Percentiles rank a stretch among this genome's conserved stretches.
phyloP scores from a whole-genome alignment of 2,797 vertebrate species.

The Sebastolobus altivelis region DNA sequence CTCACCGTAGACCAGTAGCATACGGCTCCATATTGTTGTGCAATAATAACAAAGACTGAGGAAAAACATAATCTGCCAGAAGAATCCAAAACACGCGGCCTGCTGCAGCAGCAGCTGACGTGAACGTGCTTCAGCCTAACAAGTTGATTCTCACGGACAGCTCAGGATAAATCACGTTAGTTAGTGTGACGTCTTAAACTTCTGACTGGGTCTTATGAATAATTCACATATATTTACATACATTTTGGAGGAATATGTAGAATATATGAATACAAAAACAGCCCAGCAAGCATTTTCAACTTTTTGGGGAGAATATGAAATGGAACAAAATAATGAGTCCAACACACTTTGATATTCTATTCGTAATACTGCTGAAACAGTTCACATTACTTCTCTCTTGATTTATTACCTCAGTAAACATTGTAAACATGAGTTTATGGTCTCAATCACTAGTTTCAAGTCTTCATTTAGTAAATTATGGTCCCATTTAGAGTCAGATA shows the following conservation, averaged over 20 bases:
- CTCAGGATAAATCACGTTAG: slow-evolving; percentile 3
- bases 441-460: no score
- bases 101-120: slow-evolving; percentile 10
- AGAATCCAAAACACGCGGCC: slow-evolving; percentile 18
- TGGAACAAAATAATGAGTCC: no score
- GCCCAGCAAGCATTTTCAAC: background rate
- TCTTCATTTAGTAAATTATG: no score
- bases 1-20: slow-evolving; percentile 51
- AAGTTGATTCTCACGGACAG: slow-evolving; percentile 15
- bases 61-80: slow-evolving; percentile 48
- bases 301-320: no score
- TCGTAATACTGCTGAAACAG: no score
- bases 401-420: no score
- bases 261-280: background rate
- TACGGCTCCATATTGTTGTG: slow-evolving; percentile 12
- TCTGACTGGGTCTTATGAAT: background rate
- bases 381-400: no score
- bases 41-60: slow-evolving; percentile 31
- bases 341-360: no score
- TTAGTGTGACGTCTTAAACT: background rate
- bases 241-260: background rate
- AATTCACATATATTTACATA: background rate
- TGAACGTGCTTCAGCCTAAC: slow-evolving; percentile 9
- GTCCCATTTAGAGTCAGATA: no score
- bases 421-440: no score